These are phyloP conservation scores for Naja naja DNA, from an alignment of 2,113 vertebrate species.

Conservation along the genomic window DNA sequence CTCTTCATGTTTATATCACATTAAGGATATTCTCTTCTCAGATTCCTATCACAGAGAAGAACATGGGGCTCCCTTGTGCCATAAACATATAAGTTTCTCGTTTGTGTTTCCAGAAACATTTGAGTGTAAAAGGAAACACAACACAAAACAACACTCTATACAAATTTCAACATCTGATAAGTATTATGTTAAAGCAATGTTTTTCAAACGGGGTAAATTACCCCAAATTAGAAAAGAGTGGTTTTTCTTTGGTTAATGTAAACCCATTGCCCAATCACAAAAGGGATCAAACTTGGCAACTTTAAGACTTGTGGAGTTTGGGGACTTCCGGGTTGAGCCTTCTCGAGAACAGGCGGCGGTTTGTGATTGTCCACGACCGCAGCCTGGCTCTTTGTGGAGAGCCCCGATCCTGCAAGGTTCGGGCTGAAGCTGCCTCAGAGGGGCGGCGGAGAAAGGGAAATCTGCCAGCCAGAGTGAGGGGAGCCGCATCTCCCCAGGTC, in stretches of 20 bases:
- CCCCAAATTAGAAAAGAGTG: background rate
- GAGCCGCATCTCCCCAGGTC: too few relatives aligned
- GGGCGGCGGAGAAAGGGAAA: too few relatives aligned
- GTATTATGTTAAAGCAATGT: background rate
- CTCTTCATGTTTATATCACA: background rate
- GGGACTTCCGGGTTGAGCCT: too few relatives aligned
- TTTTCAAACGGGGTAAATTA: background rate
- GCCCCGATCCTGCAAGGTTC: too few relatives aligned
- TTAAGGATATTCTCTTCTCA: background rate
- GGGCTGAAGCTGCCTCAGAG: too few relatives aligned
- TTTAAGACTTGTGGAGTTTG: too few relatives aligned
- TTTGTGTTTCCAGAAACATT: background rate
- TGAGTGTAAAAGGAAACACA: background rate
- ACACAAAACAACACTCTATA: background rate
- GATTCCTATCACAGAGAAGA: background rate
- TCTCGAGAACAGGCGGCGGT: too few relatives aligned
- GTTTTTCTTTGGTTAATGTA: background rate
- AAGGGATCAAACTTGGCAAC: background rate
- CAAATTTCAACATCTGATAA: background rate
- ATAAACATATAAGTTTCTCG: background rate
- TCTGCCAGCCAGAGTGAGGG: too few relatives aligned
- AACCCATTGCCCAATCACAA: background rate
- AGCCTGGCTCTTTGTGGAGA: too few relatives aligned
- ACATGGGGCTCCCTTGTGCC: background rate
- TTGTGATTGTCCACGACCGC: too few relatives aligned